Evolutionary conservation across 2,888 invertebrate species (phyloP), one percentile per base, ranked within the genome.

Genomic region (Cosmorhoe ocellata): DNA sequence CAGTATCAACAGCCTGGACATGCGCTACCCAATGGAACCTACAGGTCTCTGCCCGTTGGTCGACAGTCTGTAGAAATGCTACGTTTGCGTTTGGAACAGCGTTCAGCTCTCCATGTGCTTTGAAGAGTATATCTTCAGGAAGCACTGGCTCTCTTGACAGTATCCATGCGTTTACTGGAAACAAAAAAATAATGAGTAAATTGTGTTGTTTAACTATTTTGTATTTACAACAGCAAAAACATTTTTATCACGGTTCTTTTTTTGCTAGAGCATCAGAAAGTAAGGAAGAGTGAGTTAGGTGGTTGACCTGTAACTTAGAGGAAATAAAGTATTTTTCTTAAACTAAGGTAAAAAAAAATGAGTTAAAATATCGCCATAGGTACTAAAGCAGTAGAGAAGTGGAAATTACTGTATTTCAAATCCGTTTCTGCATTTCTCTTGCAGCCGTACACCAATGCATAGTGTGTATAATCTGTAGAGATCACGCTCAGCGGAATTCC

Each of bases 401-500:
- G n/a, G n/a, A n/a, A n/a, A n/a, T n/a, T 64, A 90, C 89, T 69
- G 31, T 83, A 85, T 75, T 79, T 86, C 0, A 89, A 61, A 14
- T 74, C 69, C 0, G 76, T 36, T 5, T 61, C 36, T 0, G 65
- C 63, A 46, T 72, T 75, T 11, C 66, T 57, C 56, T 71, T 81
- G 52, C 90, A 90, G 7, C 90, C 90, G 43, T 84, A 86, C 0
- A 86, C 59, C 0, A 89, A 55, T 0, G 89, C 88, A 51, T 84
- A 89, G 55, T 84, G 82, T 0, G 48, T 53, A 44, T 90, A 90
- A 51, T 90, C 87, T 0, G 90, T 88, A 1, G 70, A 62, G 58
- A 86, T 71, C 3, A 90, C 76, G 9, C 74, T 69, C 12, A 90
- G 34, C 0, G 90, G 87, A 4, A 88, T 82, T 0, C 86, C 88